Conservation (phyloP, 2,888 invertebrate genomes). For the Spodoptera picta region DNA sequence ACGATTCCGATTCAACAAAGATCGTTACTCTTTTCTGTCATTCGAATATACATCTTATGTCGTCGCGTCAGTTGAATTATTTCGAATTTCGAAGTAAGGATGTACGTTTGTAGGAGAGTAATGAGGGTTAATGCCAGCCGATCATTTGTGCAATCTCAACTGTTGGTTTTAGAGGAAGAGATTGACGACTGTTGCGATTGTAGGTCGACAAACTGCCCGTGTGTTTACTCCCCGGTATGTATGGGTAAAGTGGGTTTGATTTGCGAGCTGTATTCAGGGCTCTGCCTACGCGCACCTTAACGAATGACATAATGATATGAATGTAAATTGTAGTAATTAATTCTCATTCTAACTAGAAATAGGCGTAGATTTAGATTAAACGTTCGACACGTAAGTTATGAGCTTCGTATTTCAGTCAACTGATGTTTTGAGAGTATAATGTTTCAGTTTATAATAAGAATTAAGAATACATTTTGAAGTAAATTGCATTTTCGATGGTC, state of each 20-base stretch:
- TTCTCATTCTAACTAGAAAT: conserved; percentile 57
- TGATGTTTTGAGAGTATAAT: conserved; percentile 30
- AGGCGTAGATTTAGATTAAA: conserved; percentile 56
- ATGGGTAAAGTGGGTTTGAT: conserved; percentile 76
- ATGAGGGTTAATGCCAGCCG: conserved; percentile 82
- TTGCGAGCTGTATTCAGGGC: conserved; percentile 68
- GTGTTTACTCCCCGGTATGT: conserved; percentile 69
- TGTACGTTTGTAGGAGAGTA: conserved; percentile 68
- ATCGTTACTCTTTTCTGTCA: conserved; percentile 49
- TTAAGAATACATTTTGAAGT: conserved; percentile 6
- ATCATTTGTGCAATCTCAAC: conserved; percentile 84
- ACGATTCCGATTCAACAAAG: conserved; percentile 67
- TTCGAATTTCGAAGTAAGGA: conserved; percentile 53
- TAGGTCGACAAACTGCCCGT: conserved; percentile 70
- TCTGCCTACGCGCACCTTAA: conserved; percentile 70
- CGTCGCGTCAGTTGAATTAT: conserved; percentile 47
- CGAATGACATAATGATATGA: conserved; percentile 71
- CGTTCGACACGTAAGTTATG: conserved; percentile 46
- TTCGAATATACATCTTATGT: conserved; percentile 56
- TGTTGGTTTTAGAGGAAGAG: conserved; percentile 82
- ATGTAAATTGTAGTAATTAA: conserved; percentile 71
- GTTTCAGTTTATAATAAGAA: conserved; percentile 31
- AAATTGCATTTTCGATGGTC: conserved; percentile 25
- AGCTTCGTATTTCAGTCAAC: conserved; percentile 37
- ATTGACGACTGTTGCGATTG: conserved; percentile 79